A percentile compares a stretch with the other conserved stretches of the same genome.
phyloP scores from a whole-genome alignment of 2,797 vertebrate genomes.

The Diceros bicornis region DNA sequence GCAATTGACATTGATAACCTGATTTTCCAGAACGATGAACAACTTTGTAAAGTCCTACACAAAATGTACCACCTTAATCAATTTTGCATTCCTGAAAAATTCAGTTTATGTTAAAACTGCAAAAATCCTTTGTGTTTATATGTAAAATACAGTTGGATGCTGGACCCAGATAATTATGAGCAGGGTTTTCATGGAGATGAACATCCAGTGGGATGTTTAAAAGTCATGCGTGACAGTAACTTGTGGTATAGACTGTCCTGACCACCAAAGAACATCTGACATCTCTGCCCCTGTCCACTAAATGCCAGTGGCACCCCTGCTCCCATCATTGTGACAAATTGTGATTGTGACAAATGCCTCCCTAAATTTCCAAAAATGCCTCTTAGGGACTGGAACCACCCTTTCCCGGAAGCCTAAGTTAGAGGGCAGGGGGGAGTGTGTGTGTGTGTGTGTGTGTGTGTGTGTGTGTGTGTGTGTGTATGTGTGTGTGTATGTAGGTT shows the following conservation, averaged over 20 bases:
- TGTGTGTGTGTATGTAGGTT: background rate
- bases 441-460: background rate
- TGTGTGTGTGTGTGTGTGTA: background rate
- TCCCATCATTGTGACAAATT: background rate
- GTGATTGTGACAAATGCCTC: background rate
- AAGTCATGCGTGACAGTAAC: background rate
- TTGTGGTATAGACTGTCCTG: background rate
- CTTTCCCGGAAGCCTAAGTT: background rate
- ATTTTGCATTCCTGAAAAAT: background rate
- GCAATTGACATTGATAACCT: background rate
- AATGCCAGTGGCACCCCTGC: background rate
- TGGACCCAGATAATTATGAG: background rate
- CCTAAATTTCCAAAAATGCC: background rate
- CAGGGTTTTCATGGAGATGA: background rate
- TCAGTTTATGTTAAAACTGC: background rate
- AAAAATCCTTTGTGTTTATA: background rate
- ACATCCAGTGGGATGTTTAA: background rate
- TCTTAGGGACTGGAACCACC: background rate
- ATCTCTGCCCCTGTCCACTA: background rate
- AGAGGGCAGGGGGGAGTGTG: background rate
- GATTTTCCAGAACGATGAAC: slow-evolving; percentile 24
- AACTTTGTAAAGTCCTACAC: background rate
- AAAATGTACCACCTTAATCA: background rate
- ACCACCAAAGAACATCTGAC: background rate
- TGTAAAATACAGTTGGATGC: background rate